phyloP scores from a whole-genome alignment of 2,888 invertebrate genomes.

The Flabesymbios commensalis region DNA sequence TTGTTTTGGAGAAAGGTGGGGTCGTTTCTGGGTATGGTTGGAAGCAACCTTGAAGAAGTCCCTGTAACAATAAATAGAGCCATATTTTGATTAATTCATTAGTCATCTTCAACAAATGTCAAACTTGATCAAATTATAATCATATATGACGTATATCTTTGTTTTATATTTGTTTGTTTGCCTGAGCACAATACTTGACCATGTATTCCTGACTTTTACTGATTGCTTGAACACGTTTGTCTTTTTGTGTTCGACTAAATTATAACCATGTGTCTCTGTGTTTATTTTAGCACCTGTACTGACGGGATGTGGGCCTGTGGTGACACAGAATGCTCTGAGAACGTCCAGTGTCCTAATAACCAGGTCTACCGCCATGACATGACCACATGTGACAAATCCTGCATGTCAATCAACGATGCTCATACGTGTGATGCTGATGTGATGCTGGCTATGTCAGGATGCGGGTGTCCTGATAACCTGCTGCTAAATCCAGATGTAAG shows the following conservation, averaged over 20 bases:
- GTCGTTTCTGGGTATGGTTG: too few species aligned
- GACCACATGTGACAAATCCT: neutral
- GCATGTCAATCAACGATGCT: neutral
- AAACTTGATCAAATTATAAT: too few species aligned
- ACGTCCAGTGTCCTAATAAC: constrained; percentile 72
- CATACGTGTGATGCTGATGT: neutral
- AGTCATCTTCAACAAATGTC: too few species aligned
- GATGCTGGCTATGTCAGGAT: neutral
- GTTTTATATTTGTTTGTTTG: too few species aligned
- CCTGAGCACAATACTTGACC: too few species aligned
- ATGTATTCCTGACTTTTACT: too few species aligned
- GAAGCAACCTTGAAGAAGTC: too few species aligned
- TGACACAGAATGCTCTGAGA: constrained; percentile 24
- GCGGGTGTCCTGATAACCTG: constrained; percentile 4
- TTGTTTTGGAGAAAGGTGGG: too few species aligned
- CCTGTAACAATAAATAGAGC: too few species aligned
- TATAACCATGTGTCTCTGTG: too few species aligned
- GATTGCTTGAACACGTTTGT: neutral
- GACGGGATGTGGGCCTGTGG: constrained; percentile 36
- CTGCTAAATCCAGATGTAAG: neutral
- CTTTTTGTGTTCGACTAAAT: neutral
- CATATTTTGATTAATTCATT: too few species aligned
- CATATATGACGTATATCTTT: too few species aligned
- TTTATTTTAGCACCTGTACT: constrained; percentile 24
- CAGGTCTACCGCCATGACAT: constrained; percentile 65